Percentiles rank a stretch among this genome's conserved stretches.
These are phyloP conservation scores for Pseudochaenichthys georgianus DNA, from an alignment of 2,797 vertebrate genomes.

Conservation along the genomic window DNA sequence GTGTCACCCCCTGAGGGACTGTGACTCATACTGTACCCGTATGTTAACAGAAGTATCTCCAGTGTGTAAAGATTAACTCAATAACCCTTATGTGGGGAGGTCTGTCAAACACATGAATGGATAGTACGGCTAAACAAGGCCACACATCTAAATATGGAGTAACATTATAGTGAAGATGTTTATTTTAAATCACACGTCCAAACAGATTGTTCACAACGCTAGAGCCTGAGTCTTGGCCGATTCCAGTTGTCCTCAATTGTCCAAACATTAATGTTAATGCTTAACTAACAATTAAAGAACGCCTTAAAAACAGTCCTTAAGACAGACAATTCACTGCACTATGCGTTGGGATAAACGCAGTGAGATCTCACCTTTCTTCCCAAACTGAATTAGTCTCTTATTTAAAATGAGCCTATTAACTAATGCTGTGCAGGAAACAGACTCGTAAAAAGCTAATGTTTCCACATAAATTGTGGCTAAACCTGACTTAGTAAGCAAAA, in stretches of 20 bases:
- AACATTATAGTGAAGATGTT: slow-evolving; percentile 29
- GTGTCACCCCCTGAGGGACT: slow-evolving; percentile 37
- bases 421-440: slow-evolving; percentile 63
- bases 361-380: slow-evolving; percentile 56
- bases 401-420: slow-evolving; percentile 79
- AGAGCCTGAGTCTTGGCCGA: slow-evolving; percentile 14
- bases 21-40: slow-evolving; percentile 1
- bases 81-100: not conserved
- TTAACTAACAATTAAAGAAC: slow-evolving; percentile 47
- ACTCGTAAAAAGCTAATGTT: slow-evolving; percentile 74
- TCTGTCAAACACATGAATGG: slow-evolving; percentile 34
- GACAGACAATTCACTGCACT: slow-evolving; percentile 62
- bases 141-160: not conserved
- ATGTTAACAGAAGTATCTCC: not conserved
- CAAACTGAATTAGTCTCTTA: slow-evolving; percentile 71
- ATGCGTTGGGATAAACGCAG: slow-evolving; percentile 61
- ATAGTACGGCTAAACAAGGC: slow-evolving; percentile 14
- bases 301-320: slow-evolving; percentile 41
- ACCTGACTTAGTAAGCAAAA: slow-evolving; percentile 46
- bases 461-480: slow-evolving; percentile 79
- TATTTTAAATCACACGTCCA: slow-evolving; percentile 18
- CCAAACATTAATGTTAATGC: slow-evolving; percentile 65
- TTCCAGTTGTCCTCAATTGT: slow-evolving; percentile 47
- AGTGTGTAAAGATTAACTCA: slow-evolving; percentile 5
- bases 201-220: slow-evolving; percentile 22